A percentile compares a stretch with the other conserved stretches of the same genome.
Evolutionary conservation across 2,113 vertebrate species (phyloP).

Genomic region (Caranx melampygus): DNA sequence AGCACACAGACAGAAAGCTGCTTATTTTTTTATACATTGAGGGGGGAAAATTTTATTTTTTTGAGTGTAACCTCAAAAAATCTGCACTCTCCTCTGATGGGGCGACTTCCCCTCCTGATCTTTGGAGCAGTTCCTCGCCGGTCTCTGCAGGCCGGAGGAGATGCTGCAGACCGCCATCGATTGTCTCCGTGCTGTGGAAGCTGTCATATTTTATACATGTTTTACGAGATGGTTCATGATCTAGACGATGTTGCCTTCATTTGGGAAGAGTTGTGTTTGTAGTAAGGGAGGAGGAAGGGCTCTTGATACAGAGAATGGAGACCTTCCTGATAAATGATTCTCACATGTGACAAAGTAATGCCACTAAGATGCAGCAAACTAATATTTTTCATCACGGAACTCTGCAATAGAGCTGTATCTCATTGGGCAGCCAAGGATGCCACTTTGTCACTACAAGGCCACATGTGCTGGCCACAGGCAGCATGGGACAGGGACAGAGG

Average conservation of each 20-base stretch:
- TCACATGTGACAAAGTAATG: constrained; percentile 75
- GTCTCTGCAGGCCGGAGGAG: constrained; percentile 16
- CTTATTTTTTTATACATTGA: constrained; percentile 74
- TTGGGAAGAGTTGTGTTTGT: constrained; percentile 76
- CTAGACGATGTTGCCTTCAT: constrained; percentile 67
- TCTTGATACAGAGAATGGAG: constrained; percentile 71
- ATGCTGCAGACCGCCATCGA: constrained; percentile 50
- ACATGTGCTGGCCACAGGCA: constrained; percentile 43
- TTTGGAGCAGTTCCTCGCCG: constrained; percentile 4
- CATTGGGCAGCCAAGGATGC: constrained; percentile 75
- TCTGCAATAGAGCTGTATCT: constrained; percentile 74
- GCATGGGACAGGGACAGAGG: constrained; percentile 48
- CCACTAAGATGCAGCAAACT: constrained; percentile 68
- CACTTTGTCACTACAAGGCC: constrained; percentile 80
- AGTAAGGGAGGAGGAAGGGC: constrained; percentile 68
- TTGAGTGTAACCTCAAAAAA: constrained; percentile 57
- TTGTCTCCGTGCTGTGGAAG: constrained; percentile 35
- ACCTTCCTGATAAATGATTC: constrained; percentile 69
- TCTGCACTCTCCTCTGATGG: constrained; percentile 45
- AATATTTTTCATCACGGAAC: constrained; percentile 73
- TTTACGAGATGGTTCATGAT: constrained; percentile 68
- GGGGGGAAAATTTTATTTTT: constrained; percentile 63
- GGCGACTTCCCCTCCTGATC: constrained; percentile 27
- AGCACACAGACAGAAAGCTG: constrained; percentile 81
- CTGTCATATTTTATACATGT: constrained; percentile 74